Percentiles rank a stretch among this genome's conserved stretches.
Evolutionary conservation across 2,797 vertebrate species (phyloP).

Genomic region (Poliocrania exsul): DNA sequence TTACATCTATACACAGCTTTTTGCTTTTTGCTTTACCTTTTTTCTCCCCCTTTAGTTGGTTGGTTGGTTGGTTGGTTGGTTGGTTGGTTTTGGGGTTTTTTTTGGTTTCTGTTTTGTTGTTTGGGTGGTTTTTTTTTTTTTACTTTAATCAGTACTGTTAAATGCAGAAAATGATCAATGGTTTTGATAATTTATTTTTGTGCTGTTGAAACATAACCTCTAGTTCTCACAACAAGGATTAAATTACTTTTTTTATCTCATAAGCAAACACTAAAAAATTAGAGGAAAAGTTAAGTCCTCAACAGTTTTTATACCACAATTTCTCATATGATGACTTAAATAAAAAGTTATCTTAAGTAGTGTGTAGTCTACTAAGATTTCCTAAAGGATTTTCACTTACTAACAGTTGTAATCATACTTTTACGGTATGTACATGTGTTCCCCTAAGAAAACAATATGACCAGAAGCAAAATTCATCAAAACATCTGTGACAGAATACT

Average conservation of each 20-base stretch:
- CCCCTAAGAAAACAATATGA: neutral
- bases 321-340: neutral
- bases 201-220: neutral
- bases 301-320: neutral
- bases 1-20: slow-evolving; percentile 24
- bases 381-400: neutral
- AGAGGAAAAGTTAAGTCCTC: neutral
- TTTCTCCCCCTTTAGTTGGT: neutral
- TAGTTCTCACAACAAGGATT: neutral
- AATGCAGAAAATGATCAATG: neutral
- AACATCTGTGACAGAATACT: neutral
- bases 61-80: too few relatives aligned
- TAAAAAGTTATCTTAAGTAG: neutral
- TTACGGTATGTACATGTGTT: neutral
- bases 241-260: neutral
- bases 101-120: neutral
- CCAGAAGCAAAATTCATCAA: neutral
- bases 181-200: slow-evolving; percentile 25
- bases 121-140: neutral
- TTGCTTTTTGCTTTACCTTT: slow-evolving; percentile 30
- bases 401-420: neutral
- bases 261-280: neutral
- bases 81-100: too few relatives aligned
- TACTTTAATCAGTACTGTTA: neutral
- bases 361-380: neutral